A percentile compares a stretch with the other conserved stretches of the same genome.
phyloP scores from a whole-genome alignment of 2,797 vertebrate species.

The Cirrhinus mrigala region DNA sequence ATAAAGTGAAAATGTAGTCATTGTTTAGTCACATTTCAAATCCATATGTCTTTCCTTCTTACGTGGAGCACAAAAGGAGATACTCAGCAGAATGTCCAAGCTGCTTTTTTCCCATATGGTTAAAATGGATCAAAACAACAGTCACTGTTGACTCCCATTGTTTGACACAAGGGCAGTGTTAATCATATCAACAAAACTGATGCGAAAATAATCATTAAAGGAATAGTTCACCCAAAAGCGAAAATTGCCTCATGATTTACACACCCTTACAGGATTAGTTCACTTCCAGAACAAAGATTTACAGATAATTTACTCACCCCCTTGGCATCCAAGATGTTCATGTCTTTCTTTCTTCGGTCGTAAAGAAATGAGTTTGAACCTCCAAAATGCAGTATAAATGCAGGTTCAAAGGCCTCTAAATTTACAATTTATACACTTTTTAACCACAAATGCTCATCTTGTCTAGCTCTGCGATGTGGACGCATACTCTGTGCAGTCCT shows the following conservation, averaged over 20 bases:
- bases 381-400: no score
- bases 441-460: no score
- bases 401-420: no score
- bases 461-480: no score
- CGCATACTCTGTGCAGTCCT: no score
- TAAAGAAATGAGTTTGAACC: no score
- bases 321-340: no score
- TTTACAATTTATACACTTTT: no score
- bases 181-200: neutral
- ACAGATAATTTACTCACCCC: no score
- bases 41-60: neutral
- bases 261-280: no score
- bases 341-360: no score
- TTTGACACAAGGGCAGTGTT: neutral
- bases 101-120: neutral
- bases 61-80: neutral
- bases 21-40: neutral
- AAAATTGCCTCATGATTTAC: neutral
- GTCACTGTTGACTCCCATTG: neutral
- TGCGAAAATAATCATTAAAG: neutral
- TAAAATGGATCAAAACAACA: neutral
- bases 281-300: no score
- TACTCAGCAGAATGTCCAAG: neutral
- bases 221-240: neutral
- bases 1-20: neutral